Base-by-base conservation (phyloP, 2,797 vertebrate species). In the Oryzias dopingdopingensis region DNA sequence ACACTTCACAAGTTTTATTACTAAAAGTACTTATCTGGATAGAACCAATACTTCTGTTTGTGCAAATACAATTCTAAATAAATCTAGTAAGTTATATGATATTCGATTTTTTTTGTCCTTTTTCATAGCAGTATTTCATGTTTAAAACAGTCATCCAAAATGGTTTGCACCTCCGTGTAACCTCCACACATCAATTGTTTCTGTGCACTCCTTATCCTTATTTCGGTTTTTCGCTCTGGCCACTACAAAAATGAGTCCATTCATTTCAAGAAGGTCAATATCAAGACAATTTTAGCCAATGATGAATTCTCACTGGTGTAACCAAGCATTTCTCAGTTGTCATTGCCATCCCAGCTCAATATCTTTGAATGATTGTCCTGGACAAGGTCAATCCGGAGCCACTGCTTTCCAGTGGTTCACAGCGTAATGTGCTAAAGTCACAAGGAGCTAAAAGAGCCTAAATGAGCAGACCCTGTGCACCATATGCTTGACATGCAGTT, bases 381-480 rank as follows among this genome's bases (percentile, higher is more conserved):
- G 76, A 83, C 88, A 91, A 91, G 90, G 90, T 91, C 86, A 85
- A 74, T 84, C 80, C 78, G 89, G 82, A 82, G 86, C 82, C 80
- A 87, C 72, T 5, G 71, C 65, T 77, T 82, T 84, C 83, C 72
- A 49, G 74, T 81, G 79, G 70, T 76, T 77, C 64, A 72, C 72
- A 66, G 72, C 45, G 41, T 50, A 79, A 83, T 71, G 64, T 52
- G 60, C 41, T 20, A 54, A 62, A 72, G 70, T 77, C 77, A 67
- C 60, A 48, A 56, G 52, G 51, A 74, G 53, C 65, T 32, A 47
- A 45, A 66, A 81, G 68, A 44, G 76, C 44, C 54, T 52, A 63
- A 79, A 37, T 12, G 32, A 37, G 10, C 32, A 4, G 8, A 37
- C 32, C 2, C 10, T 37, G 12, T 3, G 53, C 32, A 77, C 75